Evolutionary conservation across 2,113 vertebrate species (phyloP), one percentile per base, ranked within the genome.

Genomic region (Andinoacara biseriatus): DNA sequence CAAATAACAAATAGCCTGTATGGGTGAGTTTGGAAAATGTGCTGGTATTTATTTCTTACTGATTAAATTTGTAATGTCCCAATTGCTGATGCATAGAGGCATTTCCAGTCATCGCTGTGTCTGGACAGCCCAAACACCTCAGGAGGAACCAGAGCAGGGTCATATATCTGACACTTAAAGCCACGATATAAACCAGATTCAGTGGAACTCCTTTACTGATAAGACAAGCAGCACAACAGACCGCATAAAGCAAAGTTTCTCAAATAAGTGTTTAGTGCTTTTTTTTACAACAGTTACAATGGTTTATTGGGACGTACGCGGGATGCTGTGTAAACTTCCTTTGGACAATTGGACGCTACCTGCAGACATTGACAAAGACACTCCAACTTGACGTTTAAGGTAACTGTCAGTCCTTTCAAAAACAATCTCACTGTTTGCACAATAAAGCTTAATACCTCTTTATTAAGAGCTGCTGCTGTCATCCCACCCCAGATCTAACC

Each of bases 301-400:
- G 57, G 74, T 82, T 91, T 40, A 77, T 26, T 86, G 65, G 87
- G 79, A 82, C 7, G 10, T 31, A 52, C 54, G 22, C 79, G 58
- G 85, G 91, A 83, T 9, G 26, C 80, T 81, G 83, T 31, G 78
- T 85, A 74, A 91, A 87, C 78, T 58, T 57, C 75, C 79, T 84
- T 67, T 62, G 77, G 76, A 90, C 82, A 84, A 87, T 26, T 78
- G 80, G 76, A 83, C 57, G 24, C 74, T 31, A 74, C 79, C 74
- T 2, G 40, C 85, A 93, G 87, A 94, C 91, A 80, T 67, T 87
- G 89, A 93, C 87, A 89, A 85, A 90, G 88, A 85, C 80, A 80
- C 89, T 82, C 86, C 89, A 91, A 91, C 87, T 92, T 92, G 87
- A 94, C 69, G 87, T 91, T 89, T 86, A 84, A 89, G 82, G 76